Base-by-base conservation (phyloP, 37 sponge, comb jelly and placozoan genomes). In the Halichondria panicea region DNA sequence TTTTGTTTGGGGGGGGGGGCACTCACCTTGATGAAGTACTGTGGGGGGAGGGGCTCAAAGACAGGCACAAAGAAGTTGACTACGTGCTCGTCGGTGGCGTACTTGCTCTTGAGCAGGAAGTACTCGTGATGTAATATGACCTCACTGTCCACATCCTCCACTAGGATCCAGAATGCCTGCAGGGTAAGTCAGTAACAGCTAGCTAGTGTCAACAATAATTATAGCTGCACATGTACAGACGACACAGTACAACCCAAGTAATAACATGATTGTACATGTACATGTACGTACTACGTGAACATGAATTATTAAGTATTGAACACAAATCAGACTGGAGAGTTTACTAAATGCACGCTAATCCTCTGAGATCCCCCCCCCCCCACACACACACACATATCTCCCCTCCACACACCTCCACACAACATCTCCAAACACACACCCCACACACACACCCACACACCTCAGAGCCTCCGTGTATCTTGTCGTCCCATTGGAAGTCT, bases 401-500 rank as follows among this genome's bases (percentile, higher is more conserved):
- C 52, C 15, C 52, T 18, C 52, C 11, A 48, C 52, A 48, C 15
- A 11, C 13, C 52, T 48, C 13, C 11, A 11, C 52, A 48, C 13
- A 18, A 15, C 15, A 48, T 48, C 13, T 48, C 11, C 52, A 48
- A 18, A 48, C 52, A 48, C 52, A 48, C 52, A 48, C 52, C 13
- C 22, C 9, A 55, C 56, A 55, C 25, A 7, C 9, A 21, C 11
- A 4, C 7, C 18, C 39, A 55, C 27, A 34, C 4, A 90, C 91
- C 78, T 97, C 91, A 36, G 94, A 95, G 38, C 82, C 67, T 13
- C 96, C 96, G 70, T 98, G 99, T 3, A 95, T 63, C 63, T 95
- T 98, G 37, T 98, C 99, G 63, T 98, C 99, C 99, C 99, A 98
- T 62, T 98, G 99, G 78, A 98, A 98, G 78, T 98, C 99, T 33